Evolutionary conservation across 2,888 invertebrate species (phyloP).

Genomic region (Baronia brevicornis): DNA sequence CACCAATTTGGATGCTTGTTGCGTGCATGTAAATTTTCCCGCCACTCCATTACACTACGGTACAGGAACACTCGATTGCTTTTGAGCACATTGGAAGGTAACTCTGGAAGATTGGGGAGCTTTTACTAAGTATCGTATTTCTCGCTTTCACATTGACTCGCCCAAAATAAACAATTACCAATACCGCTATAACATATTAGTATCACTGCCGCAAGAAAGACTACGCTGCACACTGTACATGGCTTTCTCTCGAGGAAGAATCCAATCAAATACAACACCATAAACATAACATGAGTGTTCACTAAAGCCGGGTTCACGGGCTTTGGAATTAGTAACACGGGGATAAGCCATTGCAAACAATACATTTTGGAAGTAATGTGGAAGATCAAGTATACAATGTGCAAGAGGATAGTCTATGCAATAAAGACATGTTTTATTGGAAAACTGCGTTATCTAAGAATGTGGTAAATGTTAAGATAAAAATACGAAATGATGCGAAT

Average conservation of each 20-base stretch:
- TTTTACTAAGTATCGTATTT: constrained; percentile 69
- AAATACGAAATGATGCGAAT: constrained; percentile 9
- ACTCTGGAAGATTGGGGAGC: constrained; percentile 33
- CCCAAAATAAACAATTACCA: constrained; percentile 96
- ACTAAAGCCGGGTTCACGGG: constrained; percentile 97
- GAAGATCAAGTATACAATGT: too few species aligned
- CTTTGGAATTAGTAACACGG: constrained; percentile 97
- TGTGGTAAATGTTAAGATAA: constrained; percentile 24
- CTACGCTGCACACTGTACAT: constrained; percentile 96
- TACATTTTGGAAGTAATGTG: too few species aligned
- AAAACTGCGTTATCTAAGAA: constrained; percentile 29
- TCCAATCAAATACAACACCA: constrained; percentile 95
- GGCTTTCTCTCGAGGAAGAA: constrained; percentile 97
- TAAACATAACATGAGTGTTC: constrained; percentile 98
- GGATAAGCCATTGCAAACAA: constrained; percentile 98
- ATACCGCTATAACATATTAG: constrained; percentile 97
- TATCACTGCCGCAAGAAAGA: constrained; percentile 94
- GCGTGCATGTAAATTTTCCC: constrained; percentile 23
- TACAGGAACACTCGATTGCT: constrained; percentile 41
- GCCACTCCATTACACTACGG: constrained; percentile 23
- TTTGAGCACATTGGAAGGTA: constrained; percentile 48
- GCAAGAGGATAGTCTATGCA: too few species aligned
- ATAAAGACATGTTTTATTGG: constrained; percentile 19
- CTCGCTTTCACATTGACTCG: constrained; percentile 83
- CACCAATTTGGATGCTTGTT: constrained; percentile 18